Evolutionary conservation across 2,113 vertebrate species (phyloP), one percentile per base, ranked within the genome.

Genomic region (Perccottus glenii): DNA sequence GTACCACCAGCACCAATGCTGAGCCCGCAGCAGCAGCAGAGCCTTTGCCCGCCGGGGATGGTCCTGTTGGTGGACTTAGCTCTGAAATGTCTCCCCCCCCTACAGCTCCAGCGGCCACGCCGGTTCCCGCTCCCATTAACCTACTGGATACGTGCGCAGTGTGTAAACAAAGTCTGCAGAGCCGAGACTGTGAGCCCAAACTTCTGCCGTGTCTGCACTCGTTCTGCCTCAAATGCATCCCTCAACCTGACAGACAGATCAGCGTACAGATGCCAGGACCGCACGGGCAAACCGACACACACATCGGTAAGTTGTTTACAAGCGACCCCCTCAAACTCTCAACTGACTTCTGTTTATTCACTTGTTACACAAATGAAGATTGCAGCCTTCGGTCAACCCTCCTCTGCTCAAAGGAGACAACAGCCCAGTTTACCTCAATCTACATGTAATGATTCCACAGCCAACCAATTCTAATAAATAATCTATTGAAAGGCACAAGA

Each of bases 191-290:
- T 82, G 95, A 98, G 87, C 96, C 97, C 38, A 98, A 98, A 93
- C 95, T 98, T 83, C 91, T 99, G 78, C 96, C 97, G 14, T 99
- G 97, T 77, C 93, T 99, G 57, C 97, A 98, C 91, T 98, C 97
- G 1, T 98, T 99, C 76, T 99, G 97, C 90, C 90, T 95, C 2
- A 96, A 96, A 85, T 99, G 97, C 66, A 91, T 98, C 77, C 96
- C 97, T 1, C 94, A 96, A 64, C 96, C 96, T 0, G 95, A 97
- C 61, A 90, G 96, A 55, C 97, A 97, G 89, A 94, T 98, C 80
- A 96, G 87, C 82, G 90, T 98, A n/a, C 95, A 95, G 78, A 90
- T 97, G 44, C 92, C 94, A 32, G 95, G 95, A 67, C 95, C 94
- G 1, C 95, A 94, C 88, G 98, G 96, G 57, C 95, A 96, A 82